These are phyloP conservation scores for Cerceris rybyensis DNA, from an alignment of 2,888 invertebrate genomes.

Conservation along the genomic window DNA sequence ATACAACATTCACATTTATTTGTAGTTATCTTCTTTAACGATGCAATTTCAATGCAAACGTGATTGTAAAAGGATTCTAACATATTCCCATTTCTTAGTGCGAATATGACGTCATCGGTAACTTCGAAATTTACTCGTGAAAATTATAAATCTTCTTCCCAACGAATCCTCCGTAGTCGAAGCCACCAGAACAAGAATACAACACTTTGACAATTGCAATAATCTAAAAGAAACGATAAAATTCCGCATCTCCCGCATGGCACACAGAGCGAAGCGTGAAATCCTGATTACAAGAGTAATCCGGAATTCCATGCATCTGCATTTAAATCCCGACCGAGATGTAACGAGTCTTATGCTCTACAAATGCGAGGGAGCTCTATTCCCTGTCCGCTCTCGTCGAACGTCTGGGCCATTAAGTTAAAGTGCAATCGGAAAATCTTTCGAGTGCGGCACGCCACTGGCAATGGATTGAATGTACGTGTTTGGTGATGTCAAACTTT, in stretches of 20 bases:
- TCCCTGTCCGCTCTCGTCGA: conserved; percentile 50
- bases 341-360: conserved; percentile 22
- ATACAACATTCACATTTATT: no score
- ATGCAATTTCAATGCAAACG: no score
- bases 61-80: no score
- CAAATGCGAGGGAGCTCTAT: conserved; percentile 18
- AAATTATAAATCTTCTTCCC: no score
- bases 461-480: conserved; percentile 63
- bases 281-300: conserved; percentile 46
- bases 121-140: no score
- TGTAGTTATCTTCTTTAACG: no score
- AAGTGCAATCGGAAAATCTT: conserved; percentile 22
- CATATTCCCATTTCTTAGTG: no score
- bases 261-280: conserved; percentile 12
- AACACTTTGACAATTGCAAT: no score
- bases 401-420: conserved; percentile 40
- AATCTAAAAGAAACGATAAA: conserved; percentile 27
- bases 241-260: conserved; percentile 28
- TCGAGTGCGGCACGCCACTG: conserved; percentile 38
- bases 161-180: no score
- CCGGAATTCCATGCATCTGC: conserved; percentile 18
- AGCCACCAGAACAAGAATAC: no score
- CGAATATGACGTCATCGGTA: no score
- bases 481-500: conserved; percentile 43
- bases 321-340: conserved; percentile 28